These are phyloP conservation scores for Threskiornis aethiopicus DNA, from an alignment of 2,797 vertebrate species.

Conservation along the genomic window DNA sequence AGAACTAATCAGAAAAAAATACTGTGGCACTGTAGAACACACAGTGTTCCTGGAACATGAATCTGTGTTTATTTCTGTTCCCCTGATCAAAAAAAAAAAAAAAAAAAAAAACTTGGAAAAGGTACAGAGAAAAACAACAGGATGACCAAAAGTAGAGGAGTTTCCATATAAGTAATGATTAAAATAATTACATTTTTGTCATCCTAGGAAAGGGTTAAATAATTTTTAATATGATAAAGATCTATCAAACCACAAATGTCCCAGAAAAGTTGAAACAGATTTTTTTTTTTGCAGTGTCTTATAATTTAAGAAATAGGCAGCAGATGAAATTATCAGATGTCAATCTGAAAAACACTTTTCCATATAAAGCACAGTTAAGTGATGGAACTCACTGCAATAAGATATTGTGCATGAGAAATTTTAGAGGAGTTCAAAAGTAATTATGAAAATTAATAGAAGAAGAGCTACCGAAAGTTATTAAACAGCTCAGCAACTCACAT, in stretches of 20 bases:
- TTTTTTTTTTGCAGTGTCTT: background rate
- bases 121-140: background rate
- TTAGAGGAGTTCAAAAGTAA: background rate
- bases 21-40: background rate
- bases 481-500: background rate
- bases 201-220: background rate
- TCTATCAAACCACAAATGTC: background rate
- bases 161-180: background rate
- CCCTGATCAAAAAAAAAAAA: background rate
- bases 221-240: background rate
- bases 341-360: background rate
- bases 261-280: background rate
- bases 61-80: background rate
- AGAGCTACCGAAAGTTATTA: background rate
- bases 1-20: constrained; percentile 7
- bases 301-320: background rate
- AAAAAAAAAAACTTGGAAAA: background rate
- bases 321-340: background rate
- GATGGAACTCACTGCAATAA: background rate
- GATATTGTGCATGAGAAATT: background rate
- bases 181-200: background rate
- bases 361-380: background rate
- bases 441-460: background rate
- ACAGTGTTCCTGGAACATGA: background rate
- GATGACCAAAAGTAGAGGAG: background rate